Conservation (phyloP, 2,113 vertebrate genomes). For the Herpetotheres cachinnans region DNA sequence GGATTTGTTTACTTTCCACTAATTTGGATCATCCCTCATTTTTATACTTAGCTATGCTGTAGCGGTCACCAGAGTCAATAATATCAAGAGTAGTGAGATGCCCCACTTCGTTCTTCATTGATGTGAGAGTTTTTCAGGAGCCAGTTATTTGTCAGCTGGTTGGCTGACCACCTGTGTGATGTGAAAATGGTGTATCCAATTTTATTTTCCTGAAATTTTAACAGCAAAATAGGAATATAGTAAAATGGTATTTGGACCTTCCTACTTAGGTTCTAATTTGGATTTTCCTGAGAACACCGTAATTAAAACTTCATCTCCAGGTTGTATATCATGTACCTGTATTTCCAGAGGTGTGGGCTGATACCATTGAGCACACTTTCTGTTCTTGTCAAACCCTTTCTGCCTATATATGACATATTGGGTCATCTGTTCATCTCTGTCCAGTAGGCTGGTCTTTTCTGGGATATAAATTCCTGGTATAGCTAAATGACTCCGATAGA, state of each 20-base stretch:
- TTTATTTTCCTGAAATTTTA: background rate
- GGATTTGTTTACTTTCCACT: background rate
- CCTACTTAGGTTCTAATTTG: background rate
- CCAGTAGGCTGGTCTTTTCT: too few relatives aligned
- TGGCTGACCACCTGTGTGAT: background rate
- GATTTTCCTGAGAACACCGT: background rate
- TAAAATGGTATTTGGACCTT: background rate
- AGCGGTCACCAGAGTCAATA: background rate
- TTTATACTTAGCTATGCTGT: background rate
- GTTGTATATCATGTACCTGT: background rate
- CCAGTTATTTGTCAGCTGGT: background rate
- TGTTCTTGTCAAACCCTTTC: background rate
- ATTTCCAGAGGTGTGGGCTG: background rate
- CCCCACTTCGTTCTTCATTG: background rate
- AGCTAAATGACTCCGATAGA: too few relatives aligned
- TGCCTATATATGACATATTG: background rate
- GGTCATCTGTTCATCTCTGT: background rate
- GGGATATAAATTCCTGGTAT: too few relatives aligned
- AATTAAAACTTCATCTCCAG: background rate
- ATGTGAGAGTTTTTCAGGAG: background rate
- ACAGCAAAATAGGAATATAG: background rate
- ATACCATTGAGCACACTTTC: background rate
- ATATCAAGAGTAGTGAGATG: background rate
- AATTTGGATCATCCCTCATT: background rate
- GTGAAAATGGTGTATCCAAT: background rate